Conservation (phyloP, 2,797 vertebrate species). For the Brachyalestes nurse region DNA sequence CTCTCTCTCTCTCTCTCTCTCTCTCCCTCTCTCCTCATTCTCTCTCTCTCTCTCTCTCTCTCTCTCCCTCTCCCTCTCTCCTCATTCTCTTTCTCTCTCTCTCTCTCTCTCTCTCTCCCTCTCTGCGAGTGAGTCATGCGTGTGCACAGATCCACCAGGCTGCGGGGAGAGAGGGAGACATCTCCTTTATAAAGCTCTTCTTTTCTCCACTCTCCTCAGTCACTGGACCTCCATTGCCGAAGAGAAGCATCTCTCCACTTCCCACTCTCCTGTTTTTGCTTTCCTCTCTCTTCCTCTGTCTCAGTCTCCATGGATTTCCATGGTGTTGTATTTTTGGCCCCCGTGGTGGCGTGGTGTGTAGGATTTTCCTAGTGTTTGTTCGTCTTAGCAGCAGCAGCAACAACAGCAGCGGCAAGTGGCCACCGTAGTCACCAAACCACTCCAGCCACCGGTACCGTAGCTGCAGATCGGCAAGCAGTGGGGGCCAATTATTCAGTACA, state of each 20-base stretch:
- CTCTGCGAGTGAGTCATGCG: conserved; percentile 96
- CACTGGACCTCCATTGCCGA: conserved; percentile 48
- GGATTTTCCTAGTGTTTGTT: conserved; percentile 66
- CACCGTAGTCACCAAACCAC: conserved; percentile 7
- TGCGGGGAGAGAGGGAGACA: conserved; percentile 84
- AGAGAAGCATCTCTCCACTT: conserved; percentile 48
- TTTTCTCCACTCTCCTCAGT: conserved; percentile 54
- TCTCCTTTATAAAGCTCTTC: conserved; percentile 74
- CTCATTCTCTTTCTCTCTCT: conserved; percentile 66
- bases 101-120: conserved; percentile 91
- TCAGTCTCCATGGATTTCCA: conserved; percentile 72
- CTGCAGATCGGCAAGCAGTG: conserved; percentile 57
- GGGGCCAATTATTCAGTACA: conserved; percentile 67
- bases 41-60: too few relatives aligned
- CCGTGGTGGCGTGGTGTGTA: conserved; percentile 72
- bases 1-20: not conserved
- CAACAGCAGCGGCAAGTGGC: conserved; percentile 63
- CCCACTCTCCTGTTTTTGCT: conserved; percentile 56
- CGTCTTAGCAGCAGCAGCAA: conserved; percentile 61
- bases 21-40: not conserved
- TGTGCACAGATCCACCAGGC: conserved; percentile 93
- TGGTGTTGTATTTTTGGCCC: conserved; percentile 67
- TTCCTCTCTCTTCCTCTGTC: conserved; percentile 59
- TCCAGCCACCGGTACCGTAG: conserved; percentile 57
- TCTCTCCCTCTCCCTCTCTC: not conserved